Base-by-base conservation (phyloP, 2,888 invertebrate genomes). In the Plebejus melissa region DNA sequence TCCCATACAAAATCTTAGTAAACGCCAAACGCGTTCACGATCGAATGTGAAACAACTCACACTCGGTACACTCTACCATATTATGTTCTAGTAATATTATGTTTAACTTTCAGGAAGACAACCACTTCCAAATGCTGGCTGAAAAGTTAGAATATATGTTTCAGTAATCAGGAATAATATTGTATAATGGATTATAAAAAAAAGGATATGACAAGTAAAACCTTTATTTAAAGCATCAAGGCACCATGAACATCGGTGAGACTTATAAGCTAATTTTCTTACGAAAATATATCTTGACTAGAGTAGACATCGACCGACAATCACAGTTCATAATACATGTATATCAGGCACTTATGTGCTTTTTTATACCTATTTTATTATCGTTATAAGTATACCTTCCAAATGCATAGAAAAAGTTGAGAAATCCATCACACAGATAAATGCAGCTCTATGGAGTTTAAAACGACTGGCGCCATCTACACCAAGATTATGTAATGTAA, bases 161-260 rank as follows among this genome's bases (percentile, higher is more conserved):
- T 50, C 50, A 50, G 50, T 11, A 9, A 11, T 50, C 13, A 50
- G 13, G 13, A 50, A 46, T 46, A 50, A 50, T 50, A 13, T 9
- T 9, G 41, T 41, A 9, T 41, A 9, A 41, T 13, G 4, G 16
- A 54, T 54, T 54, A 54, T 54, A 54, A 65, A 32, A 32, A 65
- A 32, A 60, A 22, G 32, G 32, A 11, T 60, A 22, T 60, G 79
- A 50, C 54, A 72, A 72, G 46, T 72, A 79, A 78, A 76, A 69
- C 75, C 70, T 80, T 78, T 77, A 79, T 79, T 78, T 79, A 78
- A 77, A 78, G 79, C 78, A 75, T 78, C 70, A 71, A 81, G 81
- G 80, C 81, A 80, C 79, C 77, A 77, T 78, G 77, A 76, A 78
- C 72, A 77, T 79, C 78, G 78, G 77, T 80, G 79, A 77, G 76